Evolutionary conservation across 2,797 vertebrate species (phyloP).

Genomic region (Acanthis flammea): DNA sequence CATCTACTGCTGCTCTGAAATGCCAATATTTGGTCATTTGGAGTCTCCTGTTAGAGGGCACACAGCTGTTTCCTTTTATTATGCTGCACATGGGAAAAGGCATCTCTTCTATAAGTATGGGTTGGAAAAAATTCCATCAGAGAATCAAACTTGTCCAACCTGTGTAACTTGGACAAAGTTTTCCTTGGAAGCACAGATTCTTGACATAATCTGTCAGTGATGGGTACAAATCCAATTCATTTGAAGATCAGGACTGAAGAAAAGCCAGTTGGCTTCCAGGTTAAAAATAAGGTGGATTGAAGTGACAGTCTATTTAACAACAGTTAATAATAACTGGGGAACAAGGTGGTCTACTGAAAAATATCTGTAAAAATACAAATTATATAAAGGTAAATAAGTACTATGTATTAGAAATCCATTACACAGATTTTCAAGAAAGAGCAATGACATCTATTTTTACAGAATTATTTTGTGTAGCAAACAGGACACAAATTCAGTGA

Average conservation of each 20-base stretch:
- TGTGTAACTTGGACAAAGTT: neutral
- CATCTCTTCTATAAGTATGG: neutral
- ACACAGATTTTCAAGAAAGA: neutral
- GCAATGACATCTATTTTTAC: neutral
- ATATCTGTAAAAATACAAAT: neutral
- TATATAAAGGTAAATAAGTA: neutral
- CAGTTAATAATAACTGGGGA: neutral
- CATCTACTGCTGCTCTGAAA: constrained; percentile 12
- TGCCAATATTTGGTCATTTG: neutral
- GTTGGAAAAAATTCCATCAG: neutral
- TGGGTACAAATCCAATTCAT: neutral
- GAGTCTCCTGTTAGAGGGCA: neutral
- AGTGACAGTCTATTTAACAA: neutral
- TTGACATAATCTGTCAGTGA: neutral
- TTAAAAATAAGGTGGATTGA: neutral
- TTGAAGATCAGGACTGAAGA: neutral
- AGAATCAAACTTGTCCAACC: neutral
- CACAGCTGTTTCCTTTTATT: constrained; percentile 31
- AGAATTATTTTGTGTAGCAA: neutral
- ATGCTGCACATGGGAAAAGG: neutral
- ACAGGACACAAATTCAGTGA: neutral
- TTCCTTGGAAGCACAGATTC: neutral
- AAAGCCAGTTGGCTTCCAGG: neutral
- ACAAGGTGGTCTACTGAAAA: neutral
- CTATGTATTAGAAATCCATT: neutral